phyloP scores from a whole-genome alignment of 2,888 invertebrate genomes.

The Dicranocentrus wangi region DNA sequence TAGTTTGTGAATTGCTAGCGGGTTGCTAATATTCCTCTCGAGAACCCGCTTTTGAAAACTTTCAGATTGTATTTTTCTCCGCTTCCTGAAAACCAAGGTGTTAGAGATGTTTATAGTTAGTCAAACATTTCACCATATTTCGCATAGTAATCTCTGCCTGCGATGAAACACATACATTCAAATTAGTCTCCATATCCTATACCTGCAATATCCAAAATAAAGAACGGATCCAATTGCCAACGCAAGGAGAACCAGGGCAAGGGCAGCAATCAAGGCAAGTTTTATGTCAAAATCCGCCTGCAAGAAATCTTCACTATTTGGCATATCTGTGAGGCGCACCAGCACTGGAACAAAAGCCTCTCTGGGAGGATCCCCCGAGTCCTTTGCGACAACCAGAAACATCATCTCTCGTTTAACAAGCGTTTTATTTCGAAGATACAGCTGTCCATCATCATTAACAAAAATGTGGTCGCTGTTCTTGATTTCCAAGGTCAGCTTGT shows the following conservation, averaged over 20 bases:
- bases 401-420: slow-evolving; percentile 71
- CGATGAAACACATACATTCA: too few relatives aligned
- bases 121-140: too few relatives aligned
- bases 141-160: too few relatives aligned
- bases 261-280: slow-evolving; percentile 68
- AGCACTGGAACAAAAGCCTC: slow-evolving; percentile 72
- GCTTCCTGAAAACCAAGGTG: too few relatives aligned
- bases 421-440: slow-evolving; percentile 68
- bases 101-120: too few relatives aligned
- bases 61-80: too few relatives aligned
- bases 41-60: too few relatives aligned
- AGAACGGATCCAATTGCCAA: slow-evolving; percentile 68
- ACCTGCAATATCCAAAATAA: slow-evolving; percentile 72
- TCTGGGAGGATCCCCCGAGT: slow-evolving; percentile 86
- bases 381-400: slow-evolving; percentile 86
- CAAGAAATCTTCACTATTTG: slow-evolving; percentile 62
- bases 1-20: slow-evolving; percentile 70
- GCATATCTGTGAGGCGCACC: slow-evolving; percentile 67
- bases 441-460: slow-evolving; percentile 69
- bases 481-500: slow-evolving; percentile 81
- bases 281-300: slow-evolving; percentile 70
- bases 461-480: slow-evolving; percentile 70
- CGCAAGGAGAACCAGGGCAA: slow-evolving; percentile 66
- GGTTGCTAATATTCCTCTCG: too few relatives aligned
- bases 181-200: too few relatives aligned